phyloP scores from a whole-genome alignment of 2,888 invertebrate species.

The Omphaloscelis lunosa region DNA sequence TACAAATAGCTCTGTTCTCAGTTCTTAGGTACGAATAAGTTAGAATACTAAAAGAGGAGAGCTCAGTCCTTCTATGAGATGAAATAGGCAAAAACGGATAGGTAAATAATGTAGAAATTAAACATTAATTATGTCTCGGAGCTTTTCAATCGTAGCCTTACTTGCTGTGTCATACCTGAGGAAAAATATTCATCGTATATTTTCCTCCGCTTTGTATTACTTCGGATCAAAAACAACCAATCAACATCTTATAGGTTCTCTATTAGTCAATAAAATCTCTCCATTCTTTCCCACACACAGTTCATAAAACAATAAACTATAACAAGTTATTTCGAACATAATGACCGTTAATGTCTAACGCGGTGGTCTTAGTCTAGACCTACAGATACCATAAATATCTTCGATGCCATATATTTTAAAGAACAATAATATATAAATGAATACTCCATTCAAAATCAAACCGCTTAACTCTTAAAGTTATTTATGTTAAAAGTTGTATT shows the following conservation, averaged over 20 bases:
- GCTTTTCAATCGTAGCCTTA: not conserved
- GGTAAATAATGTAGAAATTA: too few species aligned
- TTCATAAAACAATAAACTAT: conserved; percentile 37
- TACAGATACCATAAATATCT: conserved; percentile 42
- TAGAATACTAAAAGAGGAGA: too few species aligned
- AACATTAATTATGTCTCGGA: not conserved
- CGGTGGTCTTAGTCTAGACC: conserved; percentile 44
- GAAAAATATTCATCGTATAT: not conserved
- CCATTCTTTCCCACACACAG: not conserved
- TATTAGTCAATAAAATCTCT: conserved; percentile 24
- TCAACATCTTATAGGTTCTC: not conserved
- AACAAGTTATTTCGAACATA: not conserved
- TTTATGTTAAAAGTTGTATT: conserved; percentile 54
- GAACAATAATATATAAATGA: conserved; percentile 33
- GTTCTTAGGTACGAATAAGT: not conserved
- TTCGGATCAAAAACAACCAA: conserved; percentile 5
- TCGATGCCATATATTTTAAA: conserved; percentile 35
- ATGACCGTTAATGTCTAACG: conserved; percentile 11
- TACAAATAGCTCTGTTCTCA: not conserved
- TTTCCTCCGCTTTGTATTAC: not conserved
- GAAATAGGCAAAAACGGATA: not conserved
- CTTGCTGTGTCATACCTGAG: not conserved
- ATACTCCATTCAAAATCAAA: conserved; percentile 55
- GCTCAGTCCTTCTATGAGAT: not conserved
- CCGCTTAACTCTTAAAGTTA: conserved; percentile 26